Percentiles rank a stretch among this genome's conserved stretches.
Evolutionary conservation across 2,797 vertebrate species (phyloP).

Genomic region (Glossophaga mutica): DNA sequence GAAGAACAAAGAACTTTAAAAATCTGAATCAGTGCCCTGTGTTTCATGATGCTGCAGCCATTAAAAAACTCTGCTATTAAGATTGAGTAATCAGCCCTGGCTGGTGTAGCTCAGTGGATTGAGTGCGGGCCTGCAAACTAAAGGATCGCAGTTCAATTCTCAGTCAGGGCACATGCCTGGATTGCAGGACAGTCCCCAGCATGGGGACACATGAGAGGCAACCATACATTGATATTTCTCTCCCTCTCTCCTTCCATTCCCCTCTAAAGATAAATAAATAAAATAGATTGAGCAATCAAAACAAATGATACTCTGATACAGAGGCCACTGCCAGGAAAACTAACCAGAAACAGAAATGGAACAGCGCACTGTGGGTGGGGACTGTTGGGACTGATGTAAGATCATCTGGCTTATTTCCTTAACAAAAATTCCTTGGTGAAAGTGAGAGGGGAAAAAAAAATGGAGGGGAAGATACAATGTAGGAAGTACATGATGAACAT

Average conservation of each 20-base stretch:
- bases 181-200: too few relatives aligned
- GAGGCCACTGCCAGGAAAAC: not conserved
- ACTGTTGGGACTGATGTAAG: not conserved
- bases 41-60: not conserved
- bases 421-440: not conserved
- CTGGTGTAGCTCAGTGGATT: too few relatives aligned
- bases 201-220: too few relatives aligned
- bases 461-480: not conserved
- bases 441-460: not conserved
- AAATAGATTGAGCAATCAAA: not conserved
- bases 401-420: not conserved
- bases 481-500: not conserved
- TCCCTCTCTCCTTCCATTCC: too few relatives aligned
- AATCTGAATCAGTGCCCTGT: not conserved
- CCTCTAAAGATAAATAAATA: too few relatives aligned
- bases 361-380: not conserved
- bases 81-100: not conserved
- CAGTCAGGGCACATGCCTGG: too few relatives aligned
- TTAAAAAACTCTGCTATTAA: not conserved
- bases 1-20: not conserved
- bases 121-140: too few relatives aligned
- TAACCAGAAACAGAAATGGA: not conserved
- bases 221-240: too few relatives aligned
- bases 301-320: not conserved
- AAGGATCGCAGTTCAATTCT: too few relatives aligned